Evolutionary conservation across 2,797 vertebrate species (phyloP), one percentile per base, ranked within the genome.

Genomic region (Pogoniulus pusillus): DNA sequence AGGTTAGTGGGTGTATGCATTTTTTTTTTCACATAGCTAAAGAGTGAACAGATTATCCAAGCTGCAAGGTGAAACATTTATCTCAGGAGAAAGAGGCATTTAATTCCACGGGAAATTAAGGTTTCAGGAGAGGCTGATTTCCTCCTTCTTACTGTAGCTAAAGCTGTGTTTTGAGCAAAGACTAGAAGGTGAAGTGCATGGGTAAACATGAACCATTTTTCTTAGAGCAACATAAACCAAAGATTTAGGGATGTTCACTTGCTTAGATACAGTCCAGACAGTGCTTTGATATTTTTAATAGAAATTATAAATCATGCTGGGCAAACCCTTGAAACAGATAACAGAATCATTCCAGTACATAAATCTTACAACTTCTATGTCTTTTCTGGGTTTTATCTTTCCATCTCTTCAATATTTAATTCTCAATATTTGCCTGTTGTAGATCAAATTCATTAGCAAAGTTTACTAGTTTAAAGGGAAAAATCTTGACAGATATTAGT

Each of bases 81-180:
- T 89, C 59, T 93, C 54, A 58, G 23, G 71, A 91, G 75, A 82
- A 93, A 93, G 55, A 80, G 75, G 30, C 8, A 51, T 81, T 87
- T 85, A 77, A 92, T 87, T 82, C 77, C 60, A 68, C 2, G 8
- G 79, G 59, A 94, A 95, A 95, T 89, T 64, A 91, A 49, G 35
- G 29, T 85, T 76, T 78, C 45, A 69, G 53, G 83, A 72, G 66
- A 58, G 73, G 71, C 45, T 80, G 39, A 66, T 92, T 92, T 84
- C 59, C 11, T 58, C 26, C 41, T 51, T 41, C 22, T 55, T 81
- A 66, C 6, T 73, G 45, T 47, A 85, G 23, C 17, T 79, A 72
- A 93, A 85, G 45, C 23, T 70, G 27, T 60, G 16, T 63, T 95
- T 86, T 84, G 32, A 89, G 45, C 1, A 2, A 88, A 91, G 82